Evolutionary conservation across 2,113 vertebrate species (phyloP).

Genomic region (Oxygymnocypris stewartii): DNA sequence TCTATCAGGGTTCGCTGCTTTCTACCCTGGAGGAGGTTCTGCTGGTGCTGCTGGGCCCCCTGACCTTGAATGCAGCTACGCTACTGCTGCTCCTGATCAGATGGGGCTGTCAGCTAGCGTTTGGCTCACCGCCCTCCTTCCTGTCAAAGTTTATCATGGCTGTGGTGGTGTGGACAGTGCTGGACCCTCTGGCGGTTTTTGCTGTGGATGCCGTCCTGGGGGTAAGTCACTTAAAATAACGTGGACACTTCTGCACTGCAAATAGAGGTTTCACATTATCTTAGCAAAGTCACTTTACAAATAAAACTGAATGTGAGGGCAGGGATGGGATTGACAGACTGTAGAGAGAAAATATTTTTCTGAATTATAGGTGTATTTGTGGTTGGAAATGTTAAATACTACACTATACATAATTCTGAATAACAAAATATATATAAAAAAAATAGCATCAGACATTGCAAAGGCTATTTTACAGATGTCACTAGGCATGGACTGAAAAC

Average conservation of each 20-base stretch:
- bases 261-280: conserved; percentile 83
- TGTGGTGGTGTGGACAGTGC: conserved; percentile 92
- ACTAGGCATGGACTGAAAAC: too few relatives aligned
- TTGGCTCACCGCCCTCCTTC: conserved; percentile 89
- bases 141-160: conserved; percentile 96
- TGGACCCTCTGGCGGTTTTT: conserved; percentile 93
- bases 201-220: conserved; percentile 91
- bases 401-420: neutral
- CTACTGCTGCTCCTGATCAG: conserved; percentile 90
- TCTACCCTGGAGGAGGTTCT: conserved; percentile 83
- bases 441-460: too few relatives aligned
- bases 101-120: conserved; percentile 93
- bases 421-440: neutral
- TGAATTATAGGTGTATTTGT: conserved; percentile 1
- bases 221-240: conserved; percentile 98
- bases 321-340: neutral
- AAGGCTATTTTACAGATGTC: too few relatives aligned
- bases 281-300: conserved; percentile 79
- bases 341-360: neutral
- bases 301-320: conserved; percentile 41
- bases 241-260: conserved; percentile 81
- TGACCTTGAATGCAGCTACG: conserved; percentile 82
- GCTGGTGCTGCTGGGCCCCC: conserved; percentile 85
- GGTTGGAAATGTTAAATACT: neutral
- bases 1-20: conserved; percentile 88